Conservation (phyloP, 2,113 vertebrate species). For the Phoenicopterus ruber region DNA sequence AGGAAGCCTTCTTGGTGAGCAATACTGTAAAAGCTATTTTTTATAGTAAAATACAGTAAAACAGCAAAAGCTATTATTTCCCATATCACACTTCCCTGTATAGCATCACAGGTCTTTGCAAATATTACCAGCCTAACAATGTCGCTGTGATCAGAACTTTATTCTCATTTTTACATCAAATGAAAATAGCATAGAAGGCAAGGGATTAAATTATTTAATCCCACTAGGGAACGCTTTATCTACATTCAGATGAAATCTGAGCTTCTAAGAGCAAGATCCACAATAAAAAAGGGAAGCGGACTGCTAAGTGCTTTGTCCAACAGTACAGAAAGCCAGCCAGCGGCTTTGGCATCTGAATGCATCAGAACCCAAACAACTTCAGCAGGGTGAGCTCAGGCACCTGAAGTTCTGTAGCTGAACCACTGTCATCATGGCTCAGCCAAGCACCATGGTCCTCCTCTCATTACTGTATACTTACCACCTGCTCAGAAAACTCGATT, state of each 20-base stretch:
- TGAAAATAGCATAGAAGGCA: neutral
- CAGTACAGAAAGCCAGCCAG: neutral
- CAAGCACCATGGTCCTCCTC: neutral
- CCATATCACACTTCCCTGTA: neutral
- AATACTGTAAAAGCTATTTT: neutral
- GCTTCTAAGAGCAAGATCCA: neutral
- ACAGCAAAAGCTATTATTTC: neutral
- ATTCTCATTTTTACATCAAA: neutral
- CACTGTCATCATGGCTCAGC: neutral
- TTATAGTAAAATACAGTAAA: neutral
- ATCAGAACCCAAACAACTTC: neutral
- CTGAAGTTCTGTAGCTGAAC: neutral
- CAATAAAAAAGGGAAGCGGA: neutral
- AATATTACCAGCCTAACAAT: neutral
- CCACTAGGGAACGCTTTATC: neutral
- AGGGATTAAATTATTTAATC: neutral
- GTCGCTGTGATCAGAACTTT: neutral
- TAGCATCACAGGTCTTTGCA: neutral
- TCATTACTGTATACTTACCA: slow-evolving; percentile 76
- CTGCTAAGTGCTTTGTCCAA: neutral
- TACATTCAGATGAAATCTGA: neutral
- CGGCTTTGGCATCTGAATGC: neutral
- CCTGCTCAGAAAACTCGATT: slow-evolving; percentile 79
- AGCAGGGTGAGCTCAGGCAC: neutral
- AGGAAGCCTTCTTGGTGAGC: neutral